phyloP scores from a whole-genome alignment of 2,797 vertebrate genomes.

The Telmatherina bonti region DNA sequence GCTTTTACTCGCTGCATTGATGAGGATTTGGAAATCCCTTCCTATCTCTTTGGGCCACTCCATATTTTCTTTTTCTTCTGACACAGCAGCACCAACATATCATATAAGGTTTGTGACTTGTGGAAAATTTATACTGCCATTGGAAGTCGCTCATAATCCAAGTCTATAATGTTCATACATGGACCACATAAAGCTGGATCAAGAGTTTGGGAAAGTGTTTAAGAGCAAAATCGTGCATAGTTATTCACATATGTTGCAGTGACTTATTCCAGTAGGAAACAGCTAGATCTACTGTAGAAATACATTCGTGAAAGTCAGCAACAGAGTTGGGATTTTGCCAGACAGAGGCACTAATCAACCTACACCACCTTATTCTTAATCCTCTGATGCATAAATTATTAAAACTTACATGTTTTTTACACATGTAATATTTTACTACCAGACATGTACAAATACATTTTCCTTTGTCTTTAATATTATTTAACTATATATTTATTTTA shows the following conservation, averaged over 20 bases:
- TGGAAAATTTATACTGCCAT: conserved; percentile 33
- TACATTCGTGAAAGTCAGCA: conserved; percentile 35
- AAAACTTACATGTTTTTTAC: too few species aligned
- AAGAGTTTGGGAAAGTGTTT: conserved; percentile 37
- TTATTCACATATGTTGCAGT: conserved; percentile 9
- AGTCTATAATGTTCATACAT: conserved; percentile 58
- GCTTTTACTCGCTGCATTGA: conserved; percentile 56
- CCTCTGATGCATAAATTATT: too few species aligned
- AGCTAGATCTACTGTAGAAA: neutral
- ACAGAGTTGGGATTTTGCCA: conserved; percentile 50
- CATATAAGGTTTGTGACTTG: conserved; percentile 42
- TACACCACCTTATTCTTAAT: conserved; percentile 55
- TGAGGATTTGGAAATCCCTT: conserved; percentile 50
- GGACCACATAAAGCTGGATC: conserved; percentile 41
- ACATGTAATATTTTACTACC: too few species aligned
- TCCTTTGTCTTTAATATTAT: too few species aligned
- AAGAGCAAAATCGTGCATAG: conserved; percentile 28
- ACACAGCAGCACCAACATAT: conserved; percentile 45
- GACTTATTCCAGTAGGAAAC: neutral
- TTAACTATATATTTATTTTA: too few species aligned
- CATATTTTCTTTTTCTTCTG: conserved; percentile 31
- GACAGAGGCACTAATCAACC: conserved; percentile 54
- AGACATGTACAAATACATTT: too few species aligned
- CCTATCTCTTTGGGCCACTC: conserved; percentile 35
- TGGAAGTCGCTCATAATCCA: conserved; percentile 26